phyloP scores from a whole-genome alignment of 2,797 vertebrate species.

The Sebastiscus albofasciatus region DNA sequence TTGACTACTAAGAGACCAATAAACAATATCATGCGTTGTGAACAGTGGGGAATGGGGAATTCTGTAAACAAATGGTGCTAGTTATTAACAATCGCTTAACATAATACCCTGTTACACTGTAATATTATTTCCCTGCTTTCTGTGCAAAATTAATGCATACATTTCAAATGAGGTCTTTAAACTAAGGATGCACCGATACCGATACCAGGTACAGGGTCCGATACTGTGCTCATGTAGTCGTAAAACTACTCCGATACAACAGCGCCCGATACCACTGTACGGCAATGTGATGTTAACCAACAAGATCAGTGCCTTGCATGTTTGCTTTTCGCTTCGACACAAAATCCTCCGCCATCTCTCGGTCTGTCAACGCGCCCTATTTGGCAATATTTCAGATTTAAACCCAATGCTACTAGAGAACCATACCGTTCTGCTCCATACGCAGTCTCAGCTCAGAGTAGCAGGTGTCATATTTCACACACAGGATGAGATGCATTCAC shows the following conservation, averaged over 20 bases:
- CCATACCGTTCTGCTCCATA: too few species aligned
- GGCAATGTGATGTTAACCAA: neutral
- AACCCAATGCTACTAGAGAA: too few species aligned
- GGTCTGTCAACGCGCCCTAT: too few species aligned
- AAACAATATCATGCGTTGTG: slow-evolving; percentile 18
- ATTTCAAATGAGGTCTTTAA: neutral
- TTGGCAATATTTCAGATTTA: too few species aligned
- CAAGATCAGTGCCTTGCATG: neutral
- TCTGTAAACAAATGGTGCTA: slow-evolving; percentile 11
- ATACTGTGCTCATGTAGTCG: neutral
- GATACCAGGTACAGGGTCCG: neutral
- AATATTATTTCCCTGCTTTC: neutral
- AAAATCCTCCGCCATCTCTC: too few species aligned
- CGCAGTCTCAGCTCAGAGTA: too few species aligned
- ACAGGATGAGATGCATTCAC: too few species aligned
- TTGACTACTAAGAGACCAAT: slow-evolving; percentile 30
- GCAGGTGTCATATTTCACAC: too few species aligned
- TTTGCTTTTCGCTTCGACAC: too few species aligned
- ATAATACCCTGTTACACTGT: neutral
- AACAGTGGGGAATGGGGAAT: slow-evolving; percentile 4
- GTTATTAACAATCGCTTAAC: slow-evolving; percentile 6
- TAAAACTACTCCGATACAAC: neutral
- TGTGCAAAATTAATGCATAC: neutral
- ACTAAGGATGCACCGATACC: neutral
- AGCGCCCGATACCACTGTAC: neutral